These are phyloP conservation scores for Pachliopta kotzebuea DNA, from an alignment of 2,888 invertebrate genomes.

Conservation along the genomic window DNA sequence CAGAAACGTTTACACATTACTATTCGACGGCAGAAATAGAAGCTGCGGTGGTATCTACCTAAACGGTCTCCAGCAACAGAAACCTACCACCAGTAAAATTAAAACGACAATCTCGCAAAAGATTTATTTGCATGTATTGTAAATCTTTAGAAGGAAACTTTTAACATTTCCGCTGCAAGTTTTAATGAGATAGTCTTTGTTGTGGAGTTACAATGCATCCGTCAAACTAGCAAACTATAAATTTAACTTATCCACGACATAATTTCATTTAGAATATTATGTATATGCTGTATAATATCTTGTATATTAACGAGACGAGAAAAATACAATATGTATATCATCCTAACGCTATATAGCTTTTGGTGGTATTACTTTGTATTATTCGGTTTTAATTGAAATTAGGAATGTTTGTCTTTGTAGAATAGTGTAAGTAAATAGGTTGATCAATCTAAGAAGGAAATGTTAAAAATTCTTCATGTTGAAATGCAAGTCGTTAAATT, in stretches of 20 bases:
- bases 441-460: not conserved
- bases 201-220: not conserved
- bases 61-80: too few species aligned
- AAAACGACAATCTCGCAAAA: too few species aligned
- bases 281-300: too few species aligned
- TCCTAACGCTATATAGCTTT: not conserved
- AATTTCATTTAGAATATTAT: slow-evolving; percentile 4
- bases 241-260: too few species aligned
- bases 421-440: not conserved
- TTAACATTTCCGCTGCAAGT: slow-evolving; percentile 17
- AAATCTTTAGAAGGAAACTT: not conserved
- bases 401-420: not conserved
- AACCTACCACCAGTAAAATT: too few species aligned
- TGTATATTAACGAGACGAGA: not conserved
- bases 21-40: too few species aligned
- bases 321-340: not conserved
- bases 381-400: too few species aligned
- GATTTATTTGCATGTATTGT: not conserved
- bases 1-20: too few species aligned
- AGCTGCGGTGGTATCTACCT: too few species aligned
- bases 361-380: too few species aligned
- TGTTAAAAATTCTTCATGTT: too few species aligned
- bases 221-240: not conserved
- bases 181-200: slow-evolving; percentile 16
- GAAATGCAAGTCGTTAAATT: too few species aligned